Evolutionary conservation across 2,113 vertebrate genomes (phyloP), one percentile per base, ranked within the genome.

Genomic region (Scolopax mira): DNA sequence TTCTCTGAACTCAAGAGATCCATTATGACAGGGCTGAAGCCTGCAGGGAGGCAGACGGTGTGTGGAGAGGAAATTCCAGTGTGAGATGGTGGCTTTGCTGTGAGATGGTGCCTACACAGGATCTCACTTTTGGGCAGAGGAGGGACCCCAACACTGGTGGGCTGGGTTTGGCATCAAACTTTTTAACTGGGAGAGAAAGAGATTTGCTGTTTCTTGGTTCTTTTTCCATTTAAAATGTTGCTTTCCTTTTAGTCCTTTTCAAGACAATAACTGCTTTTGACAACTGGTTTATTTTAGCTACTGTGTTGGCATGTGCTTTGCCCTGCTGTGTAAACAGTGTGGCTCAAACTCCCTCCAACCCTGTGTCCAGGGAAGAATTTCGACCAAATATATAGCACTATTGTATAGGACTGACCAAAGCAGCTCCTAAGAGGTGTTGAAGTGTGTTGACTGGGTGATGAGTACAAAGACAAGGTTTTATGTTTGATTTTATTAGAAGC

Each of bases 11-110:
- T 73, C 33, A 8, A 39, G 49, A 33, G 55, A 23, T 11, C 64
- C 12, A 0, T 87, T 75, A n/a, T 28, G 42, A 14, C 35, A 23
- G 39, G 18, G 65, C 18, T 73, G 86, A 58, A 55, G 14, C 5
- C 55, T 42, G 3, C 52, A 48, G 57, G 78, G 71, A 64, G 48
- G 66, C 41, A 35, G 31, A 12, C 1, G 25, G 24, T 33, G 31
- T 31, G 61, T 19, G 83, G 19, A 25, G 51, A 66, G 82, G 27
- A 52, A 49, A 66, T 83, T 6, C 13, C 67, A 87, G 82, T 6
- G 0, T 5, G 41, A 51, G n/a, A n/a, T n/a, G n/a, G n/a, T n/a
- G n/a, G n/a, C 8, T 21, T 19, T 6, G 0, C 71, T 9, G 23
- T 3, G 80, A 22, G 52, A 9, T 15, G 51, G 24, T 11, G 55